Percentiles rank a stretch among this genome's conserved stretches.
These are phyloP conservation scores for Falco rusticolus DNA, from an alignment of 2,797 vertebrate species.

Conservation along the genomic window DNA sequence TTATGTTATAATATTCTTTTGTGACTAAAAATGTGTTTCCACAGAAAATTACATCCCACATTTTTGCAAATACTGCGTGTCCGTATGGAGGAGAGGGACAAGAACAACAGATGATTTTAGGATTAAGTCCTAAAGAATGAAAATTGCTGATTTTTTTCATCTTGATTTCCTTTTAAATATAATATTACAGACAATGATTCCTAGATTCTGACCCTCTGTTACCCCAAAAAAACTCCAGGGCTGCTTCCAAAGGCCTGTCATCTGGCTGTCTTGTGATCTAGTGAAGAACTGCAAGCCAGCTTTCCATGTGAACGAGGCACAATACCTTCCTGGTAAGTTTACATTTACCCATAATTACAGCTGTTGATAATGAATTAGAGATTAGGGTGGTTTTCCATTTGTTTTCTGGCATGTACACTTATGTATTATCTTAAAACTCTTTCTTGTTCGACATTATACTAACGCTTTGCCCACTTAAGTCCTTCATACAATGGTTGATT, in stretches of 20 bases:
- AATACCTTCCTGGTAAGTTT: not conserved
- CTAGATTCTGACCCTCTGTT: not conserved
- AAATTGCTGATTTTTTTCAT: not conserved
- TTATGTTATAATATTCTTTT: not conserved
- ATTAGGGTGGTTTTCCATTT: not conserved
- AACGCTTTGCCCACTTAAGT: not conserved
- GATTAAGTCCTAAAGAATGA: not conserved
- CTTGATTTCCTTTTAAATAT: not conserved
- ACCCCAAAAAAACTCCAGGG: not conserved
- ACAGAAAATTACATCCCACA: not conserved
- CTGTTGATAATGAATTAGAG: not conserved
- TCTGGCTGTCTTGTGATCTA: slow-evolving; percentile 1
- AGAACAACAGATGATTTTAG: not conserved
- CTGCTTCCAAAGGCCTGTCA: not conserved
- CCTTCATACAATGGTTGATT: not conserved
- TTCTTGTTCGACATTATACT: not conserved
- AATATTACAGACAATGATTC: not conserved
- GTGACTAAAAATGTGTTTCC: not conserved
- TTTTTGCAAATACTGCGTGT: not conserved
- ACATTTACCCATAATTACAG: not conserved
- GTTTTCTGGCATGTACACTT: not conserved
- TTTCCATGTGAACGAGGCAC: not conserved
- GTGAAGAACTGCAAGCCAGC: not conserved
- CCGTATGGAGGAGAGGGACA: not conserved
- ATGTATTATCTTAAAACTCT: not conserved